Evolutionary conservation across 1,140 invertebrate species (phyloP), one percentile per base, ranked within the genome.

Genomic region (Watersipora subatra): DNA sequence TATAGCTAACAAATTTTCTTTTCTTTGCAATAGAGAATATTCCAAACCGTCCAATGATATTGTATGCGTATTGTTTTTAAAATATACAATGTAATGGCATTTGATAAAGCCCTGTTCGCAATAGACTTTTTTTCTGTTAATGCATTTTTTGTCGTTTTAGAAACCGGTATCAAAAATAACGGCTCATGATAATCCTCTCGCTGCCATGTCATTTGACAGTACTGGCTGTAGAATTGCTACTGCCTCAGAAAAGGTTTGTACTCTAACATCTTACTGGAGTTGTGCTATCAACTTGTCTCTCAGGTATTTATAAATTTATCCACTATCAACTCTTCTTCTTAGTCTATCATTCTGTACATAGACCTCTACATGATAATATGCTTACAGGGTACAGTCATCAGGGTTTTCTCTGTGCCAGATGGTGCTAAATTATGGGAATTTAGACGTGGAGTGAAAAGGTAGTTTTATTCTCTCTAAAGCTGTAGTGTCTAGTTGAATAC

Each of bases 141-240:
- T 12, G 7, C n/a, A n/a, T 46, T n/a, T 46, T 46, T 7, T 46
- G 34, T 12, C n/a, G 34, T 46, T 46, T 46, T 77, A 92, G 89
- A 88, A 93, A 85, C 90, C 92, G 28, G 93, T 95, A 81, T 92
- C 88, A 64, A 94, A 95, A 87, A 93, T 97, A 64, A 88, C 90
- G 64, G 96, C 96, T 57, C 96, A 99, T 81, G 93, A 97, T 76
- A 92, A 89, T 77, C 91, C 93, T 58, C 83, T 99, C 73, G 95
- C 93, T 66, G 93, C 94, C 30, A 83, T 99, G 69, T 88, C 90
- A 66, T 99, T 98, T 82, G 94, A 89, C 80, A 85, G 87, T 68
- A 87, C 86, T 72, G 94, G 93, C 65, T 88, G 87, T 25, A 87
- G 77, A 69, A 85, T 97, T 71, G 95, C 93, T 25, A 97, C 94